Evolutionary conservation across 2,888 invertebrate genomes (phyloP).

Genomic region (Tubulanus polymorphus): DNA sequence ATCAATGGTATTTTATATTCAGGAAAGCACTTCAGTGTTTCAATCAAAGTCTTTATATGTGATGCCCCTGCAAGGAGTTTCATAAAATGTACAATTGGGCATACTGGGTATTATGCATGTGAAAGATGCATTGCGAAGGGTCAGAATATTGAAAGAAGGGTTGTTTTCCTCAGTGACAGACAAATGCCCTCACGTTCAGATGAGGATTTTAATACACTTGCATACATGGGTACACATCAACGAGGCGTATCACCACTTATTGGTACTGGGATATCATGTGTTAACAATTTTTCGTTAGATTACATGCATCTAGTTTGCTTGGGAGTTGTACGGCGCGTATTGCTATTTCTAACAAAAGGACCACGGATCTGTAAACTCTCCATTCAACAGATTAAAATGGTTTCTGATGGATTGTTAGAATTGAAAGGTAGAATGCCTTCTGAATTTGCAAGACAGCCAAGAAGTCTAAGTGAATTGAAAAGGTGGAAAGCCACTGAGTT

Average conservation of each 20-base stretch:
- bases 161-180: not conserved
- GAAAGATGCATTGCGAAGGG: slow-evolving; percentile 11
- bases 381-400: slow-evolving; percentile 3
- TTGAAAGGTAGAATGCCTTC: slow-evolving; percentile 15
- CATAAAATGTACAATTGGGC: slow-evolving; percentile 12
- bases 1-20: not conserved
- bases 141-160: slow-evolving; percentile 2
- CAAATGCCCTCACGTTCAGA: not conserved
- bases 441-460: slow-evolving; percentile 34
- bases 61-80: slow-evolving; percentile 20
- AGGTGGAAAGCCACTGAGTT: slow-evolving; percentile 41
- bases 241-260: slow-evolving; percentile 10
- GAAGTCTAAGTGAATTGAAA: slow-evolving; percentile 27
- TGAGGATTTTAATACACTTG: slow-evolving; percentile 4
- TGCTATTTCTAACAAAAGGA: slow-evolving; percentile 28
- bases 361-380: slow-evolving; percentile 14
- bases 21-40: not conserved
- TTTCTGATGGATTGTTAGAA: slow-evolving; percentile 11
- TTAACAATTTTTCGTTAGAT: slow-evolving; percentile 17
- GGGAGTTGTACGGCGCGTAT: slow-evolving; percentile 35
- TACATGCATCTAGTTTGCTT: slow-evolving; percentile 39
- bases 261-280: slow-evolving; percentile 10
- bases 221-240: slow-evolving; percentile 9
- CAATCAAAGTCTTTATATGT: slow-evolving; percentile 15
- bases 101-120: slow-evolving; percentile 15